A percentile compares a stretch with the other conserved stretches of the same genome.
phyloP scores from a whole-genome alignment of 2,113 vertebrate genomes.

The Takifugu flavidus region DNA sequence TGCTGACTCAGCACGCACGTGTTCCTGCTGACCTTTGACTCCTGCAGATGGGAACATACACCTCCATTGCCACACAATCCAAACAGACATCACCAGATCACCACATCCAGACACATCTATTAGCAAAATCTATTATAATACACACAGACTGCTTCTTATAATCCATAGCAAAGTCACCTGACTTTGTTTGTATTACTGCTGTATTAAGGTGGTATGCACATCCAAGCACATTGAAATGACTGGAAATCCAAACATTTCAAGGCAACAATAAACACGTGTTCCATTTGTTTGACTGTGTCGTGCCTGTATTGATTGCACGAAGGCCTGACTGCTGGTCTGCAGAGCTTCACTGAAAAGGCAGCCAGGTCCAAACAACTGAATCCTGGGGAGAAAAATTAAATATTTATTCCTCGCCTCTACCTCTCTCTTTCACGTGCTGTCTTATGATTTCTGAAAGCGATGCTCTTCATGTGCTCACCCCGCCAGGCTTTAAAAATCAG shows the following conservation, averaged over 20 bases:
- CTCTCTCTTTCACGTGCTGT: slow-evolving; percentile 17
- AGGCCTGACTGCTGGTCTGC: not conserved
- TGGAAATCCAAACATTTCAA: not conserved
- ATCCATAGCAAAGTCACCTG: not conserved
- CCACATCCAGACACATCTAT: too few relatives aligned
- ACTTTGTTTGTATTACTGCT: not conserved
- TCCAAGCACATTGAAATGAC: not conserved
- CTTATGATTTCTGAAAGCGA: slow-evolving; percentile 34
- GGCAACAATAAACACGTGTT: slow-evolving; percentile 17
- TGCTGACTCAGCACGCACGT: slow-evolving; percentile 18
- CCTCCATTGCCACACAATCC: too few relatives aligned
- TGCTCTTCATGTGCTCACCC: slow-evolving; percentile 64
- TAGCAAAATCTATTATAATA: too few relatives aligned
- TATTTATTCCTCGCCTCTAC: slow-evolving; percentile 37
- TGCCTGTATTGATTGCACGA: not conserved
- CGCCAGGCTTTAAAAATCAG: slow-evolving; percentile 75
- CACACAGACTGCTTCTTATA: too few relatives aligned
- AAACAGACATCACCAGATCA: too few relatives aligned
- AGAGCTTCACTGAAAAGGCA: slow-evolving; percentile 13
- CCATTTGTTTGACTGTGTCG: slow-evolving; percentile 2
- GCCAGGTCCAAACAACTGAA: slow-evolving; percentile 21
- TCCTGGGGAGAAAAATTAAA: slow-evolving; percentile 13
- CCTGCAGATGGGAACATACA: too few relatives aligned
- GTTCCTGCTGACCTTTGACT: not conserved
- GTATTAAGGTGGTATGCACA: not conserved